Percentiles rank a stretch among this genome's conserved stretches.
These are phyloP conservation scores for Oxyteleia sp. DNA, from an alignment of 2,888 invertebrate genomes.

Conservation along the genomic window DNA sequence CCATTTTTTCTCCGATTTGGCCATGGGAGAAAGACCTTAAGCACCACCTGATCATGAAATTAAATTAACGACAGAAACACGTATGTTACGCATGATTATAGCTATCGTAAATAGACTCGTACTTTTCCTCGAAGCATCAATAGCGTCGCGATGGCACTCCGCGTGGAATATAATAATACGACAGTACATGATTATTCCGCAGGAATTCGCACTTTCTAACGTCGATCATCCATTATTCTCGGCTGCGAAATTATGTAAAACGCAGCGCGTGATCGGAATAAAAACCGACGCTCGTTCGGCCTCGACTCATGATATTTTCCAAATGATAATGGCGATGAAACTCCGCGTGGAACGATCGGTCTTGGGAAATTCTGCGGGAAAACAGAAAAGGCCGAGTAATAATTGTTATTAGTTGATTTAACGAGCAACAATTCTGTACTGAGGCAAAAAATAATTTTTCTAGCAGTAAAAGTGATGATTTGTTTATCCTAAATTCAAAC, in stretches of 20 bases:
- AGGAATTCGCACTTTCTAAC: conserved; percentile 71
- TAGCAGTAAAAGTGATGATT: not conserved
- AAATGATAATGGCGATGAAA: conserved; percentile 14
- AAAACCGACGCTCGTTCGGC: conserved; percentile 18
- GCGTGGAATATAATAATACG: conserved; percentile 45
- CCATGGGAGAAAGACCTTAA: conserved; percentile 44
- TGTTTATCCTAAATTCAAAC: too few species aligned
- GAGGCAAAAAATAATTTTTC: not conserved
- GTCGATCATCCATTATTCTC: conserved; percentile 56
- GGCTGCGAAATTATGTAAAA: conserved; percentile 64
- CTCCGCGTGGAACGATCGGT: not conserved
- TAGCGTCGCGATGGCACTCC: conserved; percentile 37
- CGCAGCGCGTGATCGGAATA: conserved; percentile 26
- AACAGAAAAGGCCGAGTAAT: conserved; percentile 18
- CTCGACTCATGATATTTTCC: conserved; percentile 52
- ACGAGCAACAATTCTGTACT: not conserved
- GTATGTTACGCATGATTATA: conserved; percentile 24
- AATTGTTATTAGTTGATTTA: not conserved
- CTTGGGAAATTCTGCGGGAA: conserved; percentile 31
- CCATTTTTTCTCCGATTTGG: conserved; percentile 20
- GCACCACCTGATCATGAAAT: conserved; percentile 27
- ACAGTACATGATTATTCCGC: conserved; percentile 46
- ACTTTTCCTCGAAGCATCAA: conserved; percentile 42
- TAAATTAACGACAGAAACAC: conserved; percentile 19
- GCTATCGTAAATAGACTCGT: conserved; percentile 28